Percentiles rank a stretch among this genome's conserved stretches.
Conservation (phyloP, 2,113 vertebrate genomes). For the Gallinago media region DNA sequence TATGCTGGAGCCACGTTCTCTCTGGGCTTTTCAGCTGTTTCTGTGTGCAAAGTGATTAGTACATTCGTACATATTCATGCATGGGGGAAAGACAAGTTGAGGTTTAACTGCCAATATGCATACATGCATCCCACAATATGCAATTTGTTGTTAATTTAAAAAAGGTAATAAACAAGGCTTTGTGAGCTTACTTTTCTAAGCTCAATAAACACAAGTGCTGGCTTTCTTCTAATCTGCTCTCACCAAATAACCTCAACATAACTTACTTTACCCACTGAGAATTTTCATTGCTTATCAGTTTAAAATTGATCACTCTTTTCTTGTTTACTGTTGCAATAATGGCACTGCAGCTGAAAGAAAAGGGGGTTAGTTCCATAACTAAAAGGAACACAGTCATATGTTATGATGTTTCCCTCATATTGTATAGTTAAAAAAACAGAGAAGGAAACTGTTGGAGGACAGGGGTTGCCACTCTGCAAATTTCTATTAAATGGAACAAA, state of each 20-base stretch:
- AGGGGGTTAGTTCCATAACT: background rate
- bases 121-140: background rate
- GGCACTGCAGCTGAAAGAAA: background rate
- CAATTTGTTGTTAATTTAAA: background rate
- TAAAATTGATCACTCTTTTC: slow-evolving; percentile 44
- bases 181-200: slow-evolving; percentile 16
- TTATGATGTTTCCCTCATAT: background rate
- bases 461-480: background rate
- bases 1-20: background rate
- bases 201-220: slow-evolving; percentile 4
- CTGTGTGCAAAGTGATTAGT: background rate
- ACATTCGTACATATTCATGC: background rate
- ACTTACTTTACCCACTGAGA: background rate
- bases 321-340: slow-evolving; percentile 23
- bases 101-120: background rate
- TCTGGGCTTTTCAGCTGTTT: background rate
- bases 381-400: background rate
- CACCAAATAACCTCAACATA: slow-evolving; percentile 7
- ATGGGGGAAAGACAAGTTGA: background rate
- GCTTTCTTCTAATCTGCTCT: background rate
- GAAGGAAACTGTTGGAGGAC: background rate
- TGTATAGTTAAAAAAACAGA: background rate
- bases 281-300: slow-evolving; percentile 18
- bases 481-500: background rate
- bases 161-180: background rate